Base-by-base conservation (phyloP, 2,797 vertebrate species). In the Cichlasoma orientale region DNA sequence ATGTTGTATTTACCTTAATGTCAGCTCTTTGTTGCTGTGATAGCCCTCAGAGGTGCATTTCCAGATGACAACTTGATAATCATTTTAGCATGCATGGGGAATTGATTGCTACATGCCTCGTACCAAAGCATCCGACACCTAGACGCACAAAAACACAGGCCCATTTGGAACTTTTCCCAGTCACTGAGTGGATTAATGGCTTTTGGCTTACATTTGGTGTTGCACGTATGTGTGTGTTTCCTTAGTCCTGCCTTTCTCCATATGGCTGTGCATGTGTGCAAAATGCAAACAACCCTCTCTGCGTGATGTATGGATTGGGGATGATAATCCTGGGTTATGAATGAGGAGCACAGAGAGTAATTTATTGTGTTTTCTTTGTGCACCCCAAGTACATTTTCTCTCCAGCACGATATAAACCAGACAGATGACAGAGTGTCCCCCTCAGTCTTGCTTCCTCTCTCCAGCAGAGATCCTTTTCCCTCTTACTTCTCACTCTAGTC, bases 341-440 rank as follows among this genome's bases (percentile, higher is more conserved):
- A 94, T 91, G 89, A 88, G 84, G 61, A 89, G 86, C 84, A 87
- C 84, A 84, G 78, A 82, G 25, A 16, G 75, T 92, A 88, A 95
- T 95, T 92, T 92, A 93, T 94, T 80, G 83, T 92, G 90, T 91
- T 94, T 91, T 91, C 82, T 93, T 91, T 92, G 77, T 87, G 77
- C 80, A 74, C 80, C 78, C 75, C 59, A 61, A 92, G 88, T 88
- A 83, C 78, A 89, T 85, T 92, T 89, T 89, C 90, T 78, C 86
- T 83, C 79, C 74, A 66, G 76, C 52, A 59, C 36, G 29, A 80
- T 79, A 83, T 77, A 70, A 89, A 86, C 78, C 85, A 88, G 91
- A 90, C 87, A 61, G 72, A 86, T 91, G 87, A 84, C 82, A 56
- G 55, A 78, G 56, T 63, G 18, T 80, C 70, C 52, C 53, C 76